These are phyloP conservation scores for Telenomus remus DNA, from an alignment of 1,140 invertebrate species.

Conservation along the genomic window DNA sequence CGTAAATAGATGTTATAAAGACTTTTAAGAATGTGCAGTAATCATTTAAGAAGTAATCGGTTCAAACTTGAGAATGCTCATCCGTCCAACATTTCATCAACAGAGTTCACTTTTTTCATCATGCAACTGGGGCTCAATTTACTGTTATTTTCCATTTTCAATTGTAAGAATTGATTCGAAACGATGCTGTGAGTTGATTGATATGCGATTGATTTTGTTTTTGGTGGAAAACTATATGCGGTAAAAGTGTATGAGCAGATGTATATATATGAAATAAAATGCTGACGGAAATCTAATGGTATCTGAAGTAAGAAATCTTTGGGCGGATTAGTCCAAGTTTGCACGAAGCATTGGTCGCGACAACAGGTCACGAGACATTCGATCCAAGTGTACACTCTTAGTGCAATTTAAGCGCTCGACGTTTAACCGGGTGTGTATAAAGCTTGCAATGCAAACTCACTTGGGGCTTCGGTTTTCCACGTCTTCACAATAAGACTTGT, in stretches of 20 bases:
- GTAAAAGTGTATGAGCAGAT: too few relatives aligned
- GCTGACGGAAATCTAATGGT: conserved; percentile 34
- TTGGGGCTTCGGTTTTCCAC: conserved; percentile 56
- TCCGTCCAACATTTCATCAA: conserved; percentile 40
- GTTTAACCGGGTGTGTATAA: conserved; percentile 58
- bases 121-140: conserved; percentile 47
- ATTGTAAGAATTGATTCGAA: too few relatives aligned
- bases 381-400: conserved; percentile 39
- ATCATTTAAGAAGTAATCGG: conserved; percentile 74
- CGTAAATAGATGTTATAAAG: conserved; percentile 68
- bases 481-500: conserved; percentile 58
- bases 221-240: conserved; percentile 29
- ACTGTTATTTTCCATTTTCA: too few relatives aligned
- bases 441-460: conserved; percentile 58
- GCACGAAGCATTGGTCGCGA: conserved; percentile 37
- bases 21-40: conserved; percentile 67
- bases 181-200: too few relatives aligned
- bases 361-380: conserved; percentile 55
- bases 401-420: conserved; percentile 46
- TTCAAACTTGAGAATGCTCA: conserved; percentile 62
- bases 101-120: conserved; percentile 17
- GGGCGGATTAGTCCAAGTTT: conserved; percentile 45
- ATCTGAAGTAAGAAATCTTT: conserved; percentile 41
- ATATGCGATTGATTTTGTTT: too few relatives aligned
- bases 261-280: conserved; percentile 27